phyloP scores from a whole-genome alignment of 2,113 vertebrate genomes.

The human region DNA sequence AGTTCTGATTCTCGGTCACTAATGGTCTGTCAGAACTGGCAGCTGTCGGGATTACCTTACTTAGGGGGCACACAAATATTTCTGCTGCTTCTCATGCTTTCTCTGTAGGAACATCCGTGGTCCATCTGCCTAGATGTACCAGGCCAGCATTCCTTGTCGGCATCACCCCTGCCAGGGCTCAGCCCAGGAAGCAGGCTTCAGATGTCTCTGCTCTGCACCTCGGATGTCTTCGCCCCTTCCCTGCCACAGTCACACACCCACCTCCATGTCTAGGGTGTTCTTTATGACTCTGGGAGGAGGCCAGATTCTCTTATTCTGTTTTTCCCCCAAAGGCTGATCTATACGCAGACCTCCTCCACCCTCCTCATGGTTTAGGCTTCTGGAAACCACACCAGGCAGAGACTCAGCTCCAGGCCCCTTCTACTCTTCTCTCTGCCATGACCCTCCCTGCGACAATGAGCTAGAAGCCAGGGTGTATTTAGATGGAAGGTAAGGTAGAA shows the following conservation, averaged over 20 bases:
- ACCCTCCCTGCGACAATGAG: background rate
- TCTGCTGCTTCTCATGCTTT: background rate
- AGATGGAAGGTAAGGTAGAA: background rate
- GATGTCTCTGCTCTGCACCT: background rate
- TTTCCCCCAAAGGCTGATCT: background rate
- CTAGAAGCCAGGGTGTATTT: background rate
- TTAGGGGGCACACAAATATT: background rate
- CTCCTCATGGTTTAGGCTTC: background rate
- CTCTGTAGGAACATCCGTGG: background rate
- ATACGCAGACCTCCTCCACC: background rate
- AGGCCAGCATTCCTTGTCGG: too few species aligned
- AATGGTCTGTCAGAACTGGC: background rate
- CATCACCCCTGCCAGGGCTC: background rate
- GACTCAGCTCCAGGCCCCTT: background rate
- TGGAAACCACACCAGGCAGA: background rate
- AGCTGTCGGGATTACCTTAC: background rate
- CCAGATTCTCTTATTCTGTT: background rate
- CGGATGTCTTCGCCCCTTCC: too few species aligned
- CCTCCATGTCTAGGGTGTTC: background rate
- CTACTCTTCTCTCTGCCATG: background rate
- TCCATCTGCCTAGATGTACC: background rate
- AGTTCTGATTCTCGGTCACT: background rate
- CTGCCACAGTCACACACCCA: background rate
- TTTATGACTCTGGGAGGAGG: background rate
- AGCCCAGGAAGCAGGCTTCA: background rate